Base-by-base conservation (phyloP, 2,797 vertebrate genomes). In the Pelochelys cantorii region DNA sequence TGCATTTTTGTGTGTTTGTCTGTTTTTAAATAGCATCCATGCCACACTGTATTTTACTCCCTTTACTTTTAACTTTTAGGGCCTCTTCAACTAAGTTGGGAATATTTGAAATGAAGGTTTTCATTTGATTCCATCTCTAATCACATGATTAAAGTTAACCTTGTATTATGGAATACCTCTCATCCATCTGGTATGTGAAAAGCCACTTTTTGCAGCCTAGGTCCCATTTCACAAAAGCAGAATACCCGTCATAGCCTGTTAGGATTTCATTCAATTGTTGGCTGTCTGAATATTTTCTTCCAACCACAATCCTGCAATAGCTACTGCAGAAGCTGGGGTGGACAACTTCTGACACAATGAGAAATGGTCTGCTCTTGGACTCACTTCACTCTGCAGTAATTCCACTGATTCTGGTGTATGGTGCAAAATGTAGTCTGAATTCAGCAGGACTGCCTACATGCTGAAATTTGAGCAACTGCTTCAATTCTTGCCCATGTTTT, bases 381-480 rank as follows among this genome's bases (percentile, higher is more conserved):
- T 93, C 86, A 59, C 23, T 18, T 59, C 11, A 25, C 27, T 48
- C 74, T 90, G 85, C 55, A 92, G 57, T 48, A 85, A 37, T 91
- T 88, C 57, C 79, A 14, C 81, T 81, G 52, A 87, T 83, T 93
- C 85, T 5, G 6, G 65, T 86, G 78, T 93, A 83, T 92, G 84
- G 83, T 82, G 62, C 62, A 65, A n/a, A 65, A 17, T 29, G 18
- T 65, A 79, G 29, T 86, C 93, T 55, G 56, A 31, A 25, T 84
- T 48, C 54, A 77, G 84, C 86, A 83, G 27, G 20, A 37, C 59
- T 89, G 79, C 17, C 17, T 11, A 85, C 14, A 0, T 80, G 82
- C 42, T 55, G 74, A 27, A 90, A 89, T 78, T 88, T 80, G 85
- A 87, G 48, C 18, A 90, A 3, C 22, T 91, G 18, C 77, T 84